A percentile compares a stretch with the other conserved stretches of the same genome.
Evolutionary conservation across 30 jellyfish, hydroid and myxozoan species (phyloP).

Genomic region (Cassiopea xamachana): DNA sequence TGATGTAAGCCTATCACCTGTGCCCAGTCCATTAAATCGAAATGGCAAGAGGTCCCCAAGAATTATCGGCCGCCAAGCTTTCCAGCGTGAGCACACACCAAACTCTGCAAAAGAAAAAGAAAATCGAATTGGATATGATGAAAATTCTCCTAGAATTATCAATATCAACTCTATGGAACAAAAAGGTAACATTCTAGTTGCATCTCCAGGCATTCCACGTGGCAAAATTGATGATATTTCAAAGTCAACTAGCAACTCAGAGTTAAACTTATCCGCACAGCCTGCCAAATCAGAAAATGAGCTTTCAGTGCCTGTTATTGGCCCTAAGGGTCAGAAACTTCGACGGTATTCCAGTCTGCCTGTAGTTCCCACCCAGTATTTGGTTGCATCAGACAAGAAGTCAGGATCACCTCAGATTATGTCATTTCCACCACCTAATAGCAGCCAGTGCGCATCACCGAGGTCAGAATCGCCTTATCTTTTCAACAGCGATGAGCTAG

Average conservation of each 20-base stretch:
- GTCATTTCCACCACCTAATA: slow-evolving; percentile 74
- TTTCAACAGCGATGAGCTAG: slow-evolving; percentile 67
- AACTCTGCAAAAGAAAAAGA: slow-evolving; percentile 17
- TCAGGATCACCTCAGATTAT: slow-evolving; percentile 62
- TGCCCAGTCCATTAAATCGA: slow-evolving; percentile 3
- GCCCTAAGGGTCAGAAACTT: slow-evolving; percentile 39
- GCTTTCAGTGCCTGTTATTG: slow-evolving; percentile 25
- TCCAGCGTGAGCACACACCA: background rate
- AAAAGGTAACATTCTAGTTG: background rate
- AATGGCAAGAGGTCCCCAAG: background rate
- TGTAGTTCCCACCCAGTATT: slow-evolving; percentile 82
- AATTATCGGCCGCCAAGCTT: slow-evolving; percentile 7
- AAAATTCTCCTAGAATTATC: background rate
- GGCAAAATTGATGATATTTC: background rate
- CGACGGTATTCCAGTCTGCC: slow-evolving; percentile 97
- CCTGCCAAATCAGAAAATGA: background rate
- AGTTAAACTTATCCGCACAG: background rate
- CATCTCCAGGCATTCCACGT: background rate
- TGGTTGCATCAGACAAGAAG: slow-evolving; percentile 75
- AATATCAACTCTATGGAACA: background rate
- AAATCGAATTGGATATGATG: background rate
- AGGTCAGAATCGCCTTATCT: slow-evolving; percentile 32
- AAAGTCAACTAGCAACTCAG: slow-evolving; percentile 13
- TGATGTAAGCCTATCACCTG: slow-evolving; percentile 9
- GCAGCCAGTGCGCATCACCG: slow-evolving; percentile 36